Evolutionary conservation across 2,797 vertebrate genomes (phyloP).

Genomic region (Protonibea diacanthus): DNA sequence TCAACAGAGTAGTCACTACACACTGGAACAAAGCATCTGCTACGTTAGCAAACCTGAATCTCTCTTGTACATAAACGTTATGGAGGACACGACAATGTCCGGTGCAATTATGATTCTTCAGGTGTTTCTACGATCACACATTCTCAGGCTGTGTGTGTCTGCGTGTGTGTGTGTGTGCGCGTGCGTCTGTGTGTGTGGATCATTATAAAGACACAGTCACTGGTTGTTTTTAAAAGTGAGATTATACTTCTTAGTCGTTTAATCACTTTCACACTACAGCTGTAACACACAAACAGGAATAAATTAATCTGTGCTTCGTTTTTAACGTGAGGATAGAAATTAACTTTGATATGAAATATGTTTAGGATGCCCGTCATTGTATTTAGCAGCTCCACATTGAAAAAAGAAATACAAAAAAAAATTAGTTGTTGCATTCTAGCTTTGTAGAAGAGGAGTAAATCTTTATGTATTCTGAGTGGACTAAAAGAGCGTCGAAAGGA

Average conservation of each 20-base stretch:
- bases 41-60: constrained; percentile 53
- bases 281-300: constrained; percentile 45
- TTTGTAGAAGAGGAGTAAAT: constrained; percentile 18
- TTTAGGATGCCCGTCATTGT: constrained; percentile 29
- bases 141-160: constrained; percentile 67
- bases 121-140: constrained; percentile 67
- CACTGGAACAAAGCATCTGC: constrained; percentile 78
- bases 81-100: constrained; percentile 47
- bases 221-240: constrained; percentile 44
- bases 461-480: constrained; percentile 23
- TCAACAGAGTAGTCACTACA: constrained; percentile 81
- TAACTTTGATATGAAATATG: constrained; percentile 14
- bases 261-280: constrained; percentile 57
- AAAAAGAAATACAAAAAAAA: constrained; percentile 64
- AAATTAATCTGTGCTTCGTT: constrained; percentile 26
- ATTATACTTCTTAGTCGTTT: constrained; percentile 34
- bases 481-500: not conserved
- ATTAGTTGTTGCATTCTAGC: constrained; percentile 58
- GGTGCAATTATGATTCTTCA: constrained; percentile 73
- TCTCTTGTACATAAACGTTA: constrained; percentile 54
- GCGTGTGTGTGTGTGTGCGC: constrained; percentile 5
- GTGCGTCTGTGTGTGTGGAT: not conserved
- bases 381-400: constrained; percentile 35
- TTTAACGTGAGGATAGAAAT: constrained; percentile 30
- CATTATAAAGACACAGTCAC: constrained; percentile 47